Conservation (phyloP, 2,113 vertebrate genomes). For the Siniperca knerii region DNA sequence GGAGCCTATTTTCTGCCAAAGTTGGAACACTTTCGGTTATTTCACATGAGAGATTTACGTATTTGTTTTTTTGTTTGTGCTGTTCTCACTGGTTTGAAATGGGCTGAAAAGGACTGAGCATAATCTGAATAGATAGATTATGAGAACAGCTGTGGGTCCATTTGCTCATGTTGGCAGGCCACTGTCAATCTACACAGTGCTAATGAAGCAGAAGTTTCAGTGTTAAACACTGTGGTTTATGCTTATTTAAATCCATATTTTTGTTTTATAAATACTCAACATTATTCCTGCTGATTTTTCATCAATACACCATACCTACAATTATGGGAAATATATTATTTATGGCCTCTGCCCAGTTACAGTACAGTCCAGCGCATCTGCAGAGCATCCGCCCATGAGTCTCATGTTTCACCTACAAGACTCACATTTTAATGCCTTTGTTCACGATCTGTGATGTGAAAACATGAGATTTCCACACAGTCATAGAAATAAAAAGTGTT, state of each 20-base stretch:
- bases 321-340: constrained; percentile 7
- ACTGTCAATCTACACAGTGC: background rate
- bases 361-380: background rate
- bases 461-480: background rate
- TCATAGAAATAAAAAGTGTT: background rate
- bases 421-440: background rate
- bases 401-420: background rate
- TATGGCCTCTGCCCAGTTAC: background rate
- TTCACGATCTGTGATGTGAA: background rate
- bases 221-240: background rate
- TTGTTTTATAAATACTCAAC: background rate
- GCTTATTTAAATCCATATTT: background rate
- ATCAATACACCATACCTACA: background rate
- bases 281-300: background rate
- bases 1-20: background rate
- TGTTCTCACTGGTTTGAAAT: background rate
- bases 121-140: too few relatives aligned
- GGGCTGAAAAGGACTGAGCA: background rate
- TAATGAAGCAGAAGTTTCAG: background rate
- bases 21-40: background rate
- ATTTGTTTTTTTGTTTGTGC: background rate
- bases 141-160: background rate
- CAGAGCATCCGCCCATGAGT: background rate
- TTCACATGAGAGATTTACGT: background rate
- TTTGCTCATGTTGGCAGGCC: background rate